Base-by-base conservation (phyloP, 1,140 invertebrate genomes). In the Drosophila willistoni region DNA sequence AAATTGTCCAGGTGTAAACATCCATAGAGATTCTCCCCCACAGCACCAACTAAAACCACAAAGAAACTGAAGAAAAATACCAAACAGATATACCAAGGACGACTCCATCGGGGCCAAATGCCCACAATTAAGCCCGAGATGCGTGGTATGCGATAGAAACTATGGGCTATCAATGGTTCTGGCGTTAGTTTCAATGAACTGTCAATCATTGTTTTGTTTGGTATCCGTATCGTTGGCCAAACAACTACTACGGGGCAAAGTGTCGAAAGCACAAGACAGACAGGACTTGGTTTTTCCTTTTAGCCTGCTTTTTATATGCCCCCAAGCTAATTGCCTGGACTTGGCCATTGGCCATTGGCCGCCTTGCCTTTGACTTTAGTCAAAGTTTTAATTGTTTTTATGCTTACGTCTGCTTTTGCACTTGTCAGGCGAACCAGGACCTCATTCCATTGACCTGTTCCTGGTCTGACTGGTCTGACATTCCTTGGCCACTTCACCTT, bases 341-440 rank as follows among this genome's bases (percentile, higher is more conserved):
- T 59, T 7, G n/a, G 42, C 29, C 12, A 5, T 61, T 39, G 14
- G 25, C 10, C 41, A 13, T 42, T 41, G 68, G 64, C 57, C 57
- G 17, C 29, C 29, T 22, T 64, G 42, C 9, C 51, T 72, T 68
- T 71, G 65, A 71, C 70, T 74, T 78, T 79, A 55, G 68, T 47
- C 60, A 89, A 87, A 87, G 80, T 84, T 87, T 87, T 89, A 86
- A 86, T 86, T 86, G 83, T 79, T 79, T 65, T 86, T 73, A 19
- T 86, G 68, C 74, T 78, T 68, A 77, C 63, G 63, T 81, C 61
- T 75, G 56, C 77, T 69, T 64, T 70, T 77, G 61, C 81, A 77
- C 47, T 64, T 64, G 44, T 51, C 44, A 51, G 44, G 44, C 17
- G 7, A n/a, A 19, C 7, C 17, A 29, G 6, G 29, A 29, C 29